Conservation (phyloP, 2,113 vertebrate species). For the Edolisoma coerulescens region DNA sequence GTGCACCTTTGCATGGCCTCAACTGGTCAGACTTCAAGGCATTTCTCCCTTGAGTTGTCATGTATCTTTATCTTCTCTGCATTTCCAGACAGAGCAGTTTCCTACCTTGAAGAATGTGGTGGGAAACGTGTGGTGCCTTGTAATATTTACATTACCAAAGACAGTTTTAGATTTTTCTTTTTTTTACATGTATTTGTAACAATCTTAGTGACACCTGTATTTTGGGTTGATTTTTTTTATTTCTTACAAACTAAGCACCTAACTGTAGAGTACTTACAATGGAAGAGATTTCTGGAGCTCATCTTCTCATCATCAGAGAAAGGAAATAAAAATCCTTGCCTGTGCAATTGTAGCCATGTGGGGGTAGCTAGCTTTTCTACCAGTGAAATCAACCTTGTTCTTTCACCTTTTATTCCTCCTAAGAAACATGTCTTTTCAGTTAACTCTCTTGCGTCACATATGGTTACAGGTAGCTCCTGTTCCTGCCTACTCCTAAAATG, state of each 20-base stretch:
- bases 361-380: background rate
- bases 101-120: background rate
- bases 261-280: background rate
- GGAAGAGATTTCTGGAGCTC: background rate
- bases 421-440: background rate
- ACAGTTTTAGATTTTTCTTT: background rate
- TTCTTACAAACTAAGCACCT: background rate
- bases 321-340: background rate
- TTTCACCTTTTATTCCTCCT: background rate
- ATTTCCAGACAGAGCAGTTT: background rate
- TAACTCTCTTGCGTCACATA: background rate
- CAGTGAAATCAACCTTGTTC: background rate
- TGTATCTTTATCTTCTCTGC: background rate
- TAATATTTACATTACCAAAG: background rate
- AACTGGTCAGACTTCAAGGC: accelerated
- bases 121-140: background rate
- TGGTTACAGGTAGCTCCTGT: background rate
- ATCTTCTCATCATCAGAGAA: background rate
- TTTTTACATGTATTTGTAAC: background rate
- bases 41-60: background rate
- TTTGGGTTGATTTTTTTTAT: background rate
- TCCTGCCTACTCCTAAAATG: background rate
- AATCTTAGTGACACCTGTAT: background rate
- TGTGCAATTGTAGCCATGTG: background rate
- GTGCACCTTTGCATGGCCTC: background rate